Base-by-base conservation (phyloP, 64 coral and sea anemone genomes). In the Pocillopora verrucosa region DNA sequence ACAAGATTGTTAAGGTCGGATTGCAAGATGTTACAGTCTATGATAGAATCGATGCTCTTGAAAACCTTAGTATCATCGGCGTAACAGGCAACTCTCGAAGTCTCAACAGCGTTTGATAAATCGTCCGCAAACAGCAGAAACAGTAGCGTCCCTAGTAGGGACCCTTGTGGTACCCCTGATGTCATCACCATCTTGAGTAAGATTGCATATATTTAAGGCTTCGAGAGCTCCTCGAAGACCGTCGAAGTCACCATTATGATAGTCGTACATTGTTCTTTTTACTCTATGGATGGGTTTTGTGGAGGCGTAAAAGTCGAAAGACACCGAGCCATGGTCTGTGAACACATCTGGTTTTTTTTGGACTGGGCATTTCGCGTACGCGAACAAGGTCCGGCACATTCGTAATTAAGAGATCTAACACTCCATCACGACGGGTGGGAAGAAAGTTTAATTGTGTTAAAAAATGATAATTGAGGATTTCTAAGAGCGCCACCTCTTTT, bases 391-490 rank as follows among this genome's bases (percentile, higher is more conserved):
- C 61, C 61, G 61, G 61, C 61, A 63, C 61, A 63, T 63, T 63
- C 61, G 10, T 63, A 63, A 63, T 63, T 63, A 63, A 2, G 61
- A 63, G 61, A 19, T 63, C 10, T 63, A 63, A 2, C 2, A 63
- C 61, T 63, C 61, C 11, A 1, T 64, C 61, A 64, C 11, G 61
- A 64, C 61, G 61, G 61, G 61, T 19, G 4, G 61, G 61, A 64
- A 64, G 3, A 64, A 64, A 64, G 61, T 64, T 64, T 64, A 4
- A 64, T 64, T 74, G 86, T 88, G 86, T 59, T 75, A 74, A 61
- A 73, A 73, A 76, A 72, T 88, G 69, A 58, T 88, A 25, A 74
- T 88, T 74, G 57, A 88, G 65, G 56, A 88, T 88, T 74, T 87
- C 84, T 72, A 74, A 60, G 56, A 88, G 76, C 35, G 87, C 69